Conservation (phyloP, 2,888 invertebrate genomes). For the Clivina fossor region DNA sequence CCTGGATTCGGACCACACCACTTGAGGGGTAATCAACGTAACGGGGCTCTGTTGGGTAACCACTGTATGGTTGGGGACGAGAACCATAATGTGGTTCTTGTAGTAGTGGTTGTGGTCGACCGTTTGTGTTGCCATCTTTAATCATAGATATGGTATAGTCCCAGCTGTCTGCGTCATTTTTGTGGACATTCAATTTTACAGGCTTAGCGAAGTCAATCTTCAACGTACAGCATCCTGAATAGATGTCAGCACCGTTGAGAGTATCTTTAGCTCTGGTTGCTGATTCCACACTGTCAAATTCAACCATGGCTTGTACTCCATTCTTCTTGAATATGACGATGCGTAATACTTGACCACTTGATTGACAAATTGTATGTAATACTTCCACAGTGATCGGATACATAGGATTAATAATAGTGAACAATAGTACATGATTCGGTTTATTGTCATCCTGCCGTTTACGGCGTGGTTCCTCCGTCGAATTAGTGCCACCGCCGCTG, state of each 20-base stretch:
- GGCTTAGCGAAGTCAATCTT: conserved; percentile 99
- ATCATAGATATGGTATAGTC: conserved; percentile 75
- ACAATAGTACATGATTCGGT: conserved; percentile 94
- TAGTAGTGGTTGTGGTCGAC: conserved; percentile 78
- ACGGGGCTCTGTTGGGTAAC: conserved; percentile 40
- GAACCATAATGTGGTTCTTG: conserved; percentile 89
- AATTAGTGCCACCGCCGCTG: conserved; percentile 36
- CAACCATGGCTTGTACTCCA: conserved; percentile 98
- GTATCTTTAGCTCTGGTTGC: conserved; percentile 93
- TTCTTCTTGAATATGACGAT: conserved; percentile 99
- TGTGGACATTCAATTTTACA: conserved; percentile 94
- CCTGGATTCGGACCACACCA: no score
- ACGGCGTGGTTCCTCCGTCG: conserved; percentile 67
- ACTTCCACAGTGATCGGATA: conserved; percentile 99
- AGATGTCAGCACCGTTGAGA: conserved; percentile 97
- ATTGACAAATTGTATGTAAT: conserved; percentile 93
- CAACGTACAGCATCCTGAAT: conserved; percentile 98
- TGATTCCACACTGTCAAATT: conserved; percentile 94
- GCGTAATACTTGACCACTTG: conserved; percentile 92
- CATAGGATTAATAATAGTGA: conserved; percentile 97
- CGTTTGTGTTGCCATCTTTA: conserved; percentile 52
- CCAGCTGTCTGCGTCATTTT: conserved; percentile 97
- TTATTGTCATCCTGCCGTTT: conserved; percentile 81
- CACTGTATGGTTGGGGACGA: conserved; percentile 84
- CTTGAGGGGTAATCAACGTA: conserved; percentile 53